Conservation (phyloP, 2,888 invertebrate species). For the Cetonia aurata region DNA sequence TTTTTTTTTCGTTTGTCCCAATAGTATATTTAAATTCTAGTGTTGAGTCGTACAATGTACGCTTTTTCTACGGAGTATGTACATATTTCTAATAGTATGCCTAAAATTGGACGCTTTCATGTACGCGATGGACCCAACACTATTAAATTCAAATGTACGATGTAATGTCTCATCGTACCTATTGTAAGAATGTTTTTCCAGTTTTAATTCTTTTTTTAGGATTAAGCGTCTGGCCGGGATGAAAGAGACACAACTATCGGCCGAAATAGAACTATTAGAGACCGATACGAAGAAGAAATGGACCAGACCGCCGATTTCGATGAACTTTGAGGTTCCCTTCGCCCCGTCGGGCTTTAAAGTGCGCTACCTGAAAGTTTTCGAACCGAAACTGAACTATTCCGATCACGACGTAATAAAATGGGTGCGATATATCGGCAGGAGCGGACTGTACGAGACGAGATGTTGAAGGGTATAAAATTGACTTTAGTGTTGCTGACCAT, state of each 20-base stretch:
- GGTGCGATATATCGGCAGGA: slow-evolving; percentile 99
- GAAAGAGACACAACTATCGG: slow-evolving; percentile 99
- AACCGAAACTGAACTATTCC: slow-evolving; percentile 99
- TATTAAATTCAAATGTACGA: too few species aligned
- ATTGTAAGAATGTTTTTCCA: too few species aligned
- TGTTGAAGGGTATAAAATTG: slow-evolving; percentile 75
- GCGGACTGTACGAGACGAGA: slow-evolving; percentile 98
- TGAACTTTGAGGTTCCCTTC: slow-evolving; percentile 99
- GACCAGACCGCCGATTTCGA: slow-evolving; percentile 99
- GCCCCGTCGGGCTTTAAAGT: slow-evolving; percentile 99
- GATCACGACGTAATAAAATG: slow-evolving; percentile 99
- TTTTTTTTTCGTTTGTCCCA: too few species aligned
- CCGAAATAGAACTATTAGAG: slow-evolving; percentile 98
- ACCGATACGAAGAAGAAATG: slow-evolving; percentile 99
- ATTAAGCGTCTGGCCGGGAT: slow-evolving; percentile 96
- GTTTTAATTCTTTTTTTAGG: slow-evolving; percentile 68
- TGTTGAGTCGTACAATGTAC: too few species aligned
- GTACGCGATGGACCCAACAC: too few species aligned
- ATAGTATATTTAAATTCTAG: too few species aligned
- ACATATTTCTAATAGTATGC: too few species aligned
- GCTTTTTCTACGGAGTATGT: too few species aligned
- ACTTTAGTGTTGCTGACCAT: slow-evolving; percentile 14
- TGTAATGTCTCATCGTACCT: too few species aligned
- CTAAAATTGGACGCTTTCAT: too few species aligned
- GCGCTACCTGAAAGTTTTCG: slow-evolving; percentile 98